Conservation (phyloP, 2,888 invertebrate species). For the Geotrupes spiniger region DNA sequence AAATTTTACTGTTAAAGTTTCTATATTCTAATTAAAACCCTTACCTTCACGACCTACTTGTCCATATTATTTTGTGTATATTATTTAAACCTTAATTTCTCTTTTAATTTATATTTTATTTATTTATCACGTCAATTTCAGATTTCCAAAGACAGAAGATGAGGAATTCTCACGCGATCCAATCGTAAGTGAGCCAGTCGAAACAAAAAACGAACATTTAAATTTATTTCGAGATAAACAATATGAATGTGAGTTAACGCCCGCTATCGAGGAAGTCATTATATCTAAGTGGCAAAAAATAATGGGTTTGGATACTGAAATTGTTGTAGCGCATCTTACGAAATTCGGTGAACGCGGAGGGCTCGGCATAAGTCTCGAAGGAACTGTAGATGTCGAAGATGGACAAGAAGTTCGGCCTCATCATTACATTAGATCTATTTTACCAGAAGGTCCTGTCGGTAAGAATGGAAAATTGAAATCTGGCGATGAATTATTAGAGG, state of each 20-base stretch:
- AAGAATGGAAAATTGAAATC: constrained; percentile 83
- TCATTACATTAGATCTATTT: constrained; percentile 95
- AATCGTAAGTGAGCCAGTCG: constrained; percentile 37
- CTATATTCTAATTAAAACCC: constrained; percentile 2
- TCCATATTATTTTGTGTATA: constrained; percentile 18
- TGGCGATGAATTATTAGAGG: constrained; percentile 94
- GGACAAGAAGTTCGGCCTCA: constrained; percentile 97
- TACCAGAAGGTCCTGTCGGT: constrained; percentile 97
- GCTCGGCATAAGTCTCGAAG: constrained; percentile 94
- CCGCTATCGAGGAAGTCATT: constrained; percentile 77
- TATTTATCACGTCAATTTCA: constrained; percentile 47
- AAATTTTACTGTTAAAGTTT: constrained; percentile 2
- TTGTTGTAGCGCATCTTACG: constrained; percentile 76
- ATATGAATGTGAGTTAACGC: constrained; percentile 50
- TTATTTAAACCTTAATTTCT: constrained; percentile 18
- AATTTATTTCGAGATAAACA: constrained; percentile 37
- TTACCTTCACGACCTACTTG: constrained; percentile 1
- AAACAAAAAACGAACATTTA: constrained; percentile 43
- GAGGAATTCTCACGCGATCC: constrained; percentile 40
- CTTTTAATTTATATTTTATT: constrained; percentile 28
- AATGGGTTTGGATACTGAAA: constrained; percentile 73
- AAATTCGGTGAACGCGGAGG: constrained; percentile 91
- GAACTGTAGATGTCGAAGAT: constrained; percentile 96
- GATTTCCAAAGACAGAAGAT: constrained; percentile 48
- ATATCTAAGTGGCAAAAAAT: constrained; percentile 80